phyloP scores from a whole-genome alignment of 2,888 invertebrate genomes.

The Latheticus oryzae region DNA sequence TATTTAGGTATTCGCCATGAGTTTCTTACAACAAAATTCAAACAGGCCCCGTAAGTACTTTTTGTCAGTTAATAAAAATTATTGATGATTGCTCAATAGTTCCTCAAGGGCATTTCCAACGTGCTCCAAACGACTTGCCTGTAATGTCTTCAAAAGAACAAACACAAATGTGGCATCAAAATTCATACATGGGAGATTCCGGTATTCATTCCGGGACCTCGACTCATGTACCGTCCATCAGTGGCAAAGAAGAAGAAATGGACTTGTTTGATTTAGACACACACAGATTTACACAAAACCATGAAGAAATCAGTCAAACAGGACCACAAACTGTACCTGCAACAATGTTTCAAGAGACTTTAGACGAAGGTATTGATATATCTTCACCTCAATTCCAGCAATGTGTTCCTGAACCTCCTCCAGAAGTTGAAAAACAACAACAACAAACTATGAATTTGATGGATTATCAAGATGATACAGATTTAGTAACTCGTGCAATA shows the following conservation, averaged over 20 bases:
- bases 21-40: conserved; percentile 83
- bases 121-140: conserved; percentile 81
- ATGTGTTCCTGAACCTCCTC: conserved; percentile 89
- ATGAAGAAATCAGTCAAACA: conserved; percentile 97
- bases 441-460: conserved; percentile 98
- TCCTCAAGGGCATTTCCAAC: conserved; percentile 74
- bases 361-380: conserved; percentile 97
- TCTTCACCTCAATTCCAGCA: conserved; percentile 98
- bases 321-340: conserved; percentile 96
- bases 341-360: conserved; percentile 98
- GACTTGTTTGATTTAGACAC: conserved; percentile 90
- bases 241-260: conserved; percentile 94
- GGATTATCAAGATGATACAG: conserved; percentile 98
- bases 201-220: conserved; percentile 96
- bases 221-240: conserved; percentile 93
- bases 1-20: conserved; percentile 73
- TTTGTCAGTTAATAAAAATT: neutral
- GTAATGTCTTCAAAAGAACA: conserved; percentile 88
- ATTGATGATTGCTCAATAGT: conserved; percentile 6
- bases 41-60: conserved; percentile 83
- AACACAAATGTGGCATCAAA: conserved; percentile 96
- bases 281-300: conserved; percentile 93
- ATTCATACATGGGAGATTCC: conserved; percentile 92
- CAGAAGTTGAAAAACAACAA: conserved; percentile 97
- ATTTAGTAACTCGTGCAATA: conserved; percentile 94